phyloP scores from a whole-genome alignment of 2,888 invertebrate genomes.

The Ectemnius cavifrons region DNA sequence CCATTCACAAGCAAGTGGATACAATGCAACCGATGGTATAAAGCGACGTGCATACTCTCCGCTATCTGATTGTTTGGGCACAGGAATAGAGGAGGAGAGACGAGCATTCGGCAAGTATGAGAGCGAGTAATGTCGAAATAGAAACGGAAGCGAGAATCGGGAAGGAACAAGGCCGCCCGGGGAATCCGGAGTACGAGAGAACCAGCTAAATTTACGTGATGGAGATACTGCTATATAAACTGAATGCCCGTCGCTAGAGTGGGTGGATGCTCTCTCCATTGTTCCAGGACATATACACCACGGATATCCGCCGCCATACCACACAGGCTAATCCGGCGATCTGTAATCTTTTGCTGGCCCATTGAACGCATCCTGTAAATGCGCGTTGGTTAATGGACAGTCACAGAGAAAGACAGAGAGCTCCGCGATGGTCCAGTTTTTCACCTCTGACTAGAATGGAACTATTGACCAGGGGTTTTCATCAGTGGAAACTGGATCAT shows the following conservation, averaged over 20 bases:
- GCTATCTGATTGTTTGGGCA: no score
- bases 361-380: neutral
- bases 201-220: conserved; percentile 32
- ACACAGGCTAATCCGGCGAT: conserved; percentile 27
- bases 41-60: no score
- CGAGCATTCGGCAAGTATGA: no score
- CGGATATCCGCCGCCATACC: neutral
- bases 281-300: conserved; percentile 23
- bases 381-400: neutral
- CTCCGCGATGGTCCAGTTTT: neutral
- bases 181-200: neutral
- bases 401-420: neutral
- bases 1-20: no score
- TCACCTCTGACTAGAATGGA: neutral
- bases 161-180: neutral
- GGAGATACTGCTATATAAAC: conserved; percentile 20
- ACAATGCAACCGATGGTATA: no score
- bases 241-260: conserved; percentile 16
- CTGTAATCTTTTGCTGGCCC: conserved; percentile 14
- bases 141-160: neutral
- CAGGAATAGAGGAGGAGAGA: no score
- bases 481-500: neutral
- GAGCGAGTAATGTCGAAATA: no score
- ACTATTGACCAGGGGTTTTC: neutral
- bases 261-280: conserved; percentile 24